Percentiles rank a stretch among this genome's conserved stretches.
phyloP scores from a whole-genome alignment of 2,888 invertebrate genomes.

The Drosophila antonietae region DNA sequence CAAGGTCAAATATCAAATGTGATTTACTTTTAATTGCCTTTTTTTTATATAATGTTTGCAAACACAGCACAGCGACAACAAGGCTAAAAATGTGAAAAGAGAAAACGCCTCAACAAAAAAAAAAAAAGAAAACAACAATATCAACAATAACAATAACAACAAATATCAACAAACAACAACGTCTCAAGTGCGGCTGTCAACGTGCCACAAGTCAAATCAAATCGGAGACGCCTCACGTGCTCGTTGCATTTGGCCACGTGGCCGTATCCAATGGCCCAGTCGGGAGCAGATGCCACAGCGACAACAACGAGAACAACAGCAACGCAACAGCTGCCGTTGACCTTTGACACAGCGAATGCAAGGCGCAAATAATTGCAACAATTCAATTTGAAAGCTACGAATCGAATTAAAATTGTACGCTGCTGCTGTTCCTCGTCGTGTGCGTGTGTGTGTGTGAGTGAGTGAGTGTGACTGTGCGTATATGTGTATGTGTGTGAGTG shows the following conservation, averaged over 20 bases:
- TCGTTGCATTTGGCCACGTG: constrained; percentile 49
- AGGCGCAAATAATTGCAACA: constrained; percentile 56
- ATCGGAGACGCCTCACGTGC: constrained; percentile 39
- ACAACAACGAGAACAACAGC: constrained; percentile 1
- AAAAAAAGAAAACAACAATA: background rate
- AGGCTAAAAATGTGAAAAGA: constrained; percentile 48
- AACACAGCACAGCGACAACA: constrained; percentile 14
- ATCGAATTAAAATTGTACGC: constrained; percentile 66
- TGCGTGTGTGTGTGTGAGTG: background rate
- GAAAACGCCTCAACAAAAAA: constrained; percentile 16
- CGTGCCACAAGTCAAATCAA: constrained; percentile 4
- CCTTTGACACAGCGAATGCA: constrained; percentile 26
- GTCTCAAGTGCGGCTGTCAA: constrained; percentile 1
- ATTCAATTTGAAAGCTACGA: constrained; percentile 56
- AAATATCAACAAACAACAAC: constrained; percentile 10
- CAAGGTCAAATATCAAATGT: constrained; percentile 31
- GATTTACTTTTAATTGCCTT: constrained; percentile 29
- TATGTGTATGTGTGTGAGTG: constrained; percentile 27
- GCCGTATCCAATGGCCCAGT: constrained; percentile 52
- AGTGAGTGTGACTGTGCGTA: constrained; percentile 2
- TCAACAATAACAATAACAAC: background rate
- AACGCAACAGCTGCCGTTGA: constrained; percentile 55
- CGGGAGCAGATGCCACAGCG: constrained; percentile 46
- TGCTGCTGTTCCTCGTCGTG: constrained; percentile 39
- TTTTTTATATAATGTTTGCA: constrained; percentile 13